Conservation (phyloP, 2,888 invertebrate genomes). For the Heliconius aoede region DNA sequence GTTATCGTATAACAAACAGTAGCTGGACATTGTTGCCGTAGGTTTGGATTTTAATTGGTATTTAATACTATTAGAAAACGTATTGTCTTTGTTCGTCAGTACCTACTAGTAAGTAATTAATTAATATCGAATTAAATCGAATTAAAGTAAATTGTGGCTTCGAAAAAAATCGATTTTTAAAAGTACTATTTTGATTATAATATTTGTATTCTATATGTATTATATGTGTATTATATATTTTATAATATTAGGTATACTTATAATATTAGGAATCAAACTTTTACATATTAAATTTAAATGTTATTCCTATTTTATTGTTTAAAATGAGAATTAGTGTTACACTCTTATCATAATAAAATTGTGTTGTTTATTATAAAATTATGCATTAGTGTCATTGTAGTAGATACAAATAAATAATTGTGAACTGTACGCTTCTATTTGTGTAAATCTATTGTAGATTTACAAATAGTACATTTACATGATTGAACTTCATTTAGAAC, state of each 20-base stretch:
- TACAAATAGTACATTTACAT: background rate
- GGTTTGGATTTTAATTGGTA: constrained; percentile 53
- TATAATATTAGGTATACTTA: no score
- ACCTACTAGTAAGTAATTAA: no score
- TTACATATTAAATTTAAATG: background rate
- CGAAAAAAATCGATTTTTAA: no score
- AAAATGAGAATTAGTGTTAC: background rate
- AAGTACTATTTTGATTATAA: no score
- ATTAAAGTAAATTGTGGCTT: no score
- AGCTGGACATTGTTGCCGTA: constrained; percentile 65
- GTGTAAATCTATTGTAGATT: background rate
- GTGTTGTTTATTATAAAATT: constrained; percentile 9
- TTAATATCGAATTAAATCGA: no score
- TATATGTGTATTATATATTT: no score
- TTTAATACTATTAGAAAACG: background rate
- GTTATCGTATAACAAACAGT: constrained; percentile 67
- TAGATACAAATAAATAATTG: constrained; percentile 1
- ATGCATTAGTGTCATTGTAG: constrained; percentile 1
- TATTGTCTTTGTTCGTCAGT: constrained; percentile 6
- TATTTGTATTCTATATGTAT: no score
- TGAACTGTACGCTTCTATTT: background rate
- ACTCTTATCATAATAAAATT: constrained; percentile 10
- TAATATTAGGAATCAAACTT: no score
- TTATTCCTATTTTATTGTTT: background rate
- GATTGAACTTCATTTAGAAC: background rate